A percentile compares a stretch with the other conserved stretches of the same genome.
These are phyloP conservation scores for Micromussa lordhowensis DNA, from an alignment of 92 coral and sea anemone species.

Conservation along the genomic window DNA sequence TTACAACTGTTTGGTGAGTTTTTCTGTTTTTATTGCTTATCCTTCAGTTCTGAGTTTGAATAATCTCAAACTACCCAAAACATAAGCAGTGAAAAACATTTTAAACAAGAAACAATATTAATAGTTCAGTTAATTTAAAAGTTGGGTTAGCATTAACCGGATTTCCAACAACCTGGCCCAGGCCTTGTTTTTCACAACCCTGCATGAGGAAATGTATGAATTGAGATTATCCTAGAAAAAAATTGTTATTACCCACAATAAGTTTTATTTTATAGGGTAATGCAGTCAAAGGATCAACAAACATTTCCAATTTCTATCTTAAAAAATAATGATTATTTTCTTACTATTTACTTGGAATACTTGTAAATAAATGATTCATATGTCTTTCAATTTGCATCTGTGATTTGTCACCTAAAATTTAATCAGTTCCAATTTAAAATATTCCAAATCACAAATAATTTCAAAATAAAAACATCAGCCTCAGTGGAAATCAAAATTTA, in stretches of 20 bases:
- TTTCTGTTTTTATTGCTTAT: too few relatives aligned
- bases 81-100: too few relatives aligned
- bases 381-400: slow-evolving; percentile 2
- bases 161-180: too few relatives aligned
- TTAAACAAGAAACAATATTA: too few relatives aligned
- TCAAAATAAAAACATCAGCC: slow-evolving; percentile 8
- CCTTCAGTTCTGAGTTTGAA: too few relatives aligned
- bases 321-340: not conserved
- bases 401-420: not conserved
- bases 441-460: slow-evolving; percentile 2
- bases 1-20: too few relatives aligned
- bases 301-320: not conserved
- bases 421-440: not conserved
- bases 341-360: not conserved
- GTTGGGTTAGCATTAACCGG: too few relatives aligned
- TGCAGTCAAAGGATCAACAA: not conserved
- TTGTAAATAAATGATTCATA: not conserved
- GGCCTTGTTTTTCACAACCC: not conserved
- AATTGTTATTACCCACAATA: not conserved
- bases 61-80: too few relatives aligned
- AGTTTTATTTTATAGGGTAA: not conserved
- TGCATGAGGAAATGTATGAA: not conserved
- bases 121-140: too few relatives aligned
- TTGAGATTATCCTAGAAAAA: not conserved
- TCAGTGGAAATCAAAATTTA: not conserved